These are phyloP conservation scores for Tenthredo notha DNA, from an alignment of 2,888 invertebrate species.

Conservation along the genomic window DNA sequence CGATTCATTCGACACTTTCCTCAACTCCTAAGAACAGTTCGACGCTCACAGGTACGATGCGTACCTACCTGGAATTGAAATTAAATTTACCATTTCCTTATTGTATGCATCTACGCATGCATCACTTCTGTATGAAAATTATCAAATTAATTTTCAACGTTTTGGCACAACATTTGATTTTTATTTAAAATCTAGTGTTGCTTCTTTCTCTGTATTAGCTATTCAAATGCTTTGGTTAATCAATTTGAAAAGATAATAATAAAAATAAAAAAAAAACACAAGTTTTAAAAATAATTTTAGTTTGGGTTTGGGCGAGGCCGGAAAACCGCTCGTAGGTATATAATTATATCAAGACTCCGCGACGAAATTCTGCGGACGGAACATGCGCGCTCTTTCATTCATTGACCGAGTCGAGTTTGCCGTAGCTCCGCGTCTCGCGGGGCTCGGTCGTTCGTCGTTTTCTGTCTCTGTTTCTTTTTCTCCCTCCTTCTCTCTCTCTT, in stretches of 20 bases:
- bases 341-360: slow-evolving; percentile 34
- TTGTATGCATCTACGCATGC: neutral
- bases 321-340: slow-evolving; percentile 24
- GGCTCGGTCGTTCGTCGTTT: slow-evolving; percentile 51
- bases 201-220: neutral
- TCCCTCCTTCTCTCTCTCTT: slow-evolving; percentile 57
- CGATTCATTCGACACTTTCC: neutral
- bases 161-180: neutral
- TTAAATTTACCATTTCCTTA: slow-evolving; percentile 1
- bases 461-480: slow-evolving; percentile 59
- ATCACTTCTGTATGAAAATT: neutral
- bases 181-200: neutral
- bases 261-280: neutral
- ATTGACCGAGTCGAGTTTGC: slow-evolving; percentile 52
- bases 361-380: slow-evolving; percentile 47
- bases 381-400: slow-evolving; percentile 53
- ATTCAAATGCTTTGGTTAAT: neutral
- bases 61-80: neutral
- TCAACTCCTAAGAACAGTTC: neutral
- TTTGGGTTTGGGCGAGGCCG: slow-evolving; percentile 35
- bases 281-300: neutral
- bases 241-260: neutral
- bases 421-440: slow-evolving; percentile 49
- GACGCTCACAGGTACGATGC: neutral
- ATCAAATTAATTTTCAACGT: no score